phyloP scores from a whole-genome alignment of 2,113 vertebrate species.

The Anguilla rostrata region DNA sequence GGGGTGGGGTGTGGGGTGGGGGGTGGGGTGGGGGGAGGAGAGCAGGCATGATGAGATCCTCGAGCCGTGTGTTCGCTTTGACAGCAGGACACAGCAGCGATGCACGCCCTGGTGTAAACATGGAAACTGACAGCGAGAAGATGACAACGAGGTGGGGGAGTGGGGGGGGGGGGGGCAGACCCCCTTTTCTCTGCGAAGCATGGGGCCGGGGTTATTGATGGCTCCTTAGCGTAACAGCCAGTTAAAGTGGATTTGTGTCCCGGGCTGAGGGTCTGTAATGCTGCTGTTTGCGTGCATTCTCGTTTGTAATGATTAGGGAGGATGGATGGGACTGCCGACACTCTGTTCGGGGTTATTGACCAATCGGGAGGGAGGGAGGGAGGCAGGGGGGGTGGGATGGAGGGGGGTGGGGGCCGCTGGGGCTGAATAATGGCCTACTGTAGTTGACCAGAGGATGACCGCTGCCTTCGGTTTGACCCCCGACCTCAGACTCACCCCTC shows the following conservation, averaged over 20 bases:
- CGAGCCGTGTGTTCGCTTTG: neutral
- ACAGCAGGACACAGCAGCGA: neutral
- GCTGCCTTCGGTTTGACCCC: conserved; percentile 76
- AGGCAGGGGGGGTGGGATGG: conserved; percentile 4
- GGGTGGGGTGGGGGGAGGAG: too few species aligned
- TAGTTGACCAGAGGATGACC: conserved; percentile 77
- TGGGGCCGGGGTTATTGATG: conserved; percentile 35
- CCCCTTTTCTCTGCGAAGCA: neutral
- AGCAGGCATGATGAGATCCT: neutral
- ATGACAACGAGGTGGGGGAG: neutral
- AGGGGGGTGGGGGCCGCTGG: conserved; percentile 38
- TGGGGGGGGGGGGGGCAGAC: neutral
- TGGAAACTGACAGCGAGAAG: neutral
- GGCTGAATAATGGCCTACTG: conserved; percentile 69
- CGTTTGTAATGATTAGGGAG: conserved; percentile 82
- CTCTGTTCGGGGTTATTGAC: conserved; percentile 75
- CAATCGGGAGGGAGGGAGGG: conserved; percentile 30
- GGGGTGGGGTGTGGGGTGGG: too few species aligned
- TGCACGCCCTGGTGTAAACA: neutral
- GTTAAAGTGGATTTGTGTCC: conserved; percentile 49
- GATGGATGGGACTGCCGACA: conserved; percentile 62
- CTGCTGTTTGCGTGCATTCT: conserved; percentile 59
- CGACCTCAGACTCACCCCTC: conserved; percentile 52
- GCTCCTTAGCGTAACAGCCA: conserved; percentile 38
- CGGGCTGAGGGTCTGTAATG: conserved; percentile 42